Evolutionary conservation across 2,888 invertebrate genomes (phyloP).

Genomic region (Ischnura elegans): DNA sequence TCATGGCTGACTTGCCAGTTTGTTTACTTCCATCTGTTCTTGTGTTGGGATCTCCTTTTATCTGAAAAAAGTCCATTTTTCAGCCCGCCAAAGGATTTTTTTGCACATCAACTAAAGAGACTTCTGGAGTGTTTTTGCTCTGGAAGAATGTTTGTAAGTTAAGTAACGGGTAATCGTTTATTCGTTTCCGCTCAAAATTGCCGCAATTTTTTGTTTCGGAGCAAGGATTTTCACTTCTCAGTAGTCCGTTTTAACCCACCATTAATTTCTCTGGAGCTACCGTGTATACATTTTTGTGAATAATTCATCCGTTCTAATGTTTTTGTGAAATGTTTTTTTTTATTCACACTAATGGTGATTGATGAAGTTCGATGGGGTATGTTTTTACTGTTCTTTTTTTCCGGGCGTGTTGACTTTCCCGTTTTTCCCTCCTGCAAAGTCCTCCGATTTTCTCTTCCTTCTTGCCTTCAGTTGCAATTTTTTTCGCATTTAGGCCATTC

Average conservation of each 20-base stretch:
- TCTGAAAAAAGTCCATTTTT: neutral
- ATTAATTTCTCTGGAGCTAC: too few species aligned
- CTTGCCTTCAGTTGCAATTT: neutral
- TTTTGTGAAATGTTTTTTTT: neutral
- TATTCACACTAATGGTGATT: neutral
- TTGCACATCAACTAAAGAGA: neutral
- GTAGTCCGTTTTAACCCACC: neutral
- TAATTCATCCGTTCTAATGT: neutral
- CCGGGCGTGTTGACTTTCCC: neutral
- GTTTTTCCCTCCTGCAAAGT: neutral
- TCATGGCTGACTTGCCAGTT: too few species aligned
- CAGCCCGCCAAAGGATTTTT: neutral
- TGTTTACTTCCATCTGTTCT: neutral
- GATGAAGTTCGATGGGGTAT: neutral
- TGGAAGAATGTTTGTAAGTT: neutral
- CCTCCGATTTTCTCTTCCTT: neutral
- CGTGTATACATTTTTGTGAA: neutral
- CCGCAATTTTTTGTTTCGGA: neutral
- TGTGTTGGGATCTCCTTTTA: neutral
- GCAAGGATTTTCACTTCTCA: neutral
- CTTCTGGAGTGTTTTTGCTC: neutral
- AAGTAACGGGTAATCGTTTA: neutral
- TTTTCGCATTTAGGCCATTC: neutral
- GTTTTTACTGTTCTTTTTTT: neutral
- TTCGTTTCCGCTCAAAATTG: neutral